phyloP scores from a whole-genome alignment of 2,888 invertebrate genomes.

The Xylophagus ater region DNA sequence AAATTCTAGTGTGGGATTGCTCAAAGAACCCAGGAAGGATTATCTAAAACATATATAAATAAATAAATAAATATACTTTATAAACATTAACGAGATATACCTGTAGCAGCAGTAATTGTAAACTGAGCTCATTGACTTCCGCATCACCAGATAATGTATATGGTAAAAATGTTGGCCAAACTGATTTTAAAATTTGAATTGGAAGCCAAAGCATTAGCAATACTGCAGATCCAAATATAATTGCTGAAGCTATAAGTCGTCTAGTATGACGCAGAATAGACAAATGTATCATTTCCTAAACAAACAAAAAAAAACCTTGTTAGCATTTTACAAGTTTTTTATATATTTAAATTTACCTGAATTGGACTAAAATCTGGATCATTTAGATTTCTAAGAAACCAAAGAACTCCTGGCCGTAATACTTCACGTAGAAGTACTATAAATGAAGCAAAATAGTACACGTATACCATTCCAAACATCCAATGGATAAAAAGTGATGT shows the following conservation, averaged over 20 bases:
- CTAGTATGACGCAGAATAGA: slow-evolving; percentile 85
- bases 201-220: slow-evolving; percentile 95
- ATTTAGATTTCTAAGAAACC: slow-evolving; percentile 96
- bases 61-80: neutral
- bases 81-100: slow-evolving; percentile 36
- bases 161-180: slow-evolving; percentile 82
- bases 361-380: slow-evolving; percentile 99
- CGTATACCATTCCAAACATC: slow-evolving; percentile 98
- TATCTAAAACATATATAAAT: slow-evolving; percentile 44
- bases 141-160: slow-evolving; percentile 84
- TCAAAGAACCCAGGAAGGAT: slow-evolving; percentile 92
- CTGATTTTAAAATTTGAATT: slow-evolving; percentile 67
- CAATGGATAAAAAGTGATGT: slow-evolving; percentile 98
- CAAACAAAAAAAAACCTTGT: slow-evolving; percentile 12
- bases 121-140: slow-evolving; percentile 85
- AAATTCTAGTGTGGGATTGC: slow-evolving; percentile 89
- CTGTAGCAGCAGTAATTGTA: slow-evolving; percentile 84
- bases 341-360: slow-evolving; percentile 47
- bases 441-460: slow-evolving; percentile 98
- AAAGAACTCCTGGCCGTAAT: slow-evolving; percentile 89
- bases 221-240: slow-evolving; percentile 93
- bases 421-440: slow-evolving; percentile 87
- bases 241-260: slow-evolving; percentile 82
- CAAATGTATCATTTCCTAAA: slow-evolving; percentile 91
- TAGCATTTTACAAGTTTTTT: neutral